Conservation (phyloP, 2,797 vertebrate genomes). For the Triplophysa yarkandensis region DNA sequence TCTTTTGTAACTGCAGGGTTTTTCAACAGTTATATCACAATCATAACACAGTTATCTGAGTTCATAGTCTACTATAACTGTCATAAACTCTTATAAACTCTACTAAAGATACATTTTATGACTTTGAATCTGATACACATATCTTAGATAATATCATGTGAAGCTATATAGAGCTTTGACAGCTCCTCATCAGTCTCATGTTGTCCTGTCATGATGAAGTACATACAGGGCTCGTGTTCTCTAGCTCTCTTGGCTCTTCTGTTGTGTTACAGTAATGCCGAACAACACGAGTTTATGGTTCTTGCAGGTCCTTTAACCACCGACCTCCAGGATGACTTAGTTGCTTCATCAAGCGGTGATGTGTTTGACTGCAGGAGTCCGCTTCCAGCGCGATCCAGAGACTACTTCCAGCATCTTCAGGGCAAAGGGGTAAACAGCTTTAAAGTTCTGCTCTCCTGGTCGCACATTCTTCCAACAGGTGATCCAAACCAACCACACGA, state of each 20-base stretch:
- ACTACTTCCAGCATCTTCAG: conserved; percentile 68
- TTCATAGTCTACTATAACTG: conserved; percentile 6
- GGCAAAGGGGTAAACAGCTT: conserved; percentile 69
- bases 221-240: conserved; percentile 1
- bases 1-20: neutral
- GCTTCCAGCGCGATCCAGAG: conserved; percentile 57
- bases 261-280: conserved; percentile 40
- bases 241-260: conserved; percentile 47
- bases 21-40: too few species aligned
- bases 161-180: neutral
- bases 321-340: neutral
- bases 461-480: conserved; percentile 71
- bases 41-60: conserved; percentile 11
- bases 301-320: conserved; percentile 75
- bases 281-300: conserved; percentile 60
- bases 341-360: conserved; percentile 14
- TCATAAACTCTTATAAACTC: neutral
- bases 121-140: too few species aligned
- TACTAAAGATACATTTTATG: neutral
- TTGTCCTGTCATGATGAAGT: neutral
- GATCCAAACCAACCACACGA: conserved; percentile 54
- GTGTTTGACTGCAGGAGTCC: conserved; percentile 68
- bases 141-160: too few species aligned
- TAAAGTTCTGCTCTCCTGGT: conserved; percentile 72
- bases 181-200: neutral